phyloP scores from a whole-genome alignment of 2,113 vertebrate species.

The Pomatorhinus ruficollis region DNA sequence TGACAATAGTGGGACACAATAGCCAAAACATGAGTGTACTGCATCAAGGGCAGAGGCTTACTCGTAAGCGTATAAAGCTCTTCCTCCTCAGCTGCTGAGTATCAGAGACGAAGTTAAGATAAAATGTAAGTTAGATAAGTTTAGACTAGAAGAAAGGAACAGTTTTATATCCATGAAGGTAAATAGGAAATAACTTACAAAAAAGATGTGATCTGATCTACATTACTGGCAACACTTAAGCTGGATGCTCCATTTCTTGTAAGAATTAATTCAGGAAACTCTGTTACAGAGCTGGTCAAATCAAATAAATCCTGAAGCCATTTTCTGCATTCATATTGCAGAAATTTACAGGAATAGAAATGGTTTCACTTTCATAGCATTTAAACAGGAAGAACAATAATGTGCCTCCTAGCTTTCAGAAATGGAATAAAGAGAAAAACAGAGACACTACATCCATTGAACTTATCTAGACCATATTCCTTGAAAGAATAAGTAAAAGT shows the following conservation, averaged over 20 bases:
- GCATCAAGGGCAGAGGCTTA: background rate
- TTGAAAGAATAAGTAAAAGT: background rate
- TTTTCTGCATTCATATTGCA: background rate
- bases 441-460: background rate
- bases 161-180: background rate
- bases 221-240: background rate
- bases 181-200: background rate
- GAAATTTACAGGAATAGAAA: background rate
- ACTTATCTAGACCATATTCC: background rate
- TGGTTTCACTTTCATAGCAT: background rate
- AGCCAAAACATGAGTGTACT: background rate
- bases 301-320: background rate
- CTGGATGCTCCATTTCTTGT: background rate
- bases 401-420: background rate
- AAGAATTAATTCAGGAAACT: background rate
- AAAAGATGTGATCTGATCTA: background rate
- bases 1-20: background rate
- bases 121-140: background rate
- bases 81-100: background rate
- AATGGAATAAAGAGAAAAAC: background rate
- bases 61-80: background rate
- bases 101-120: background rate
- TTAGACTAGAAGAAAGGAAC: background rate
- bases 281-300: background rate
- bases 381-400: background rate